phyloP scores from a whole-genome alignment of 2,888 invertebrate genomes.

The Ophion ellenae region DNA sequence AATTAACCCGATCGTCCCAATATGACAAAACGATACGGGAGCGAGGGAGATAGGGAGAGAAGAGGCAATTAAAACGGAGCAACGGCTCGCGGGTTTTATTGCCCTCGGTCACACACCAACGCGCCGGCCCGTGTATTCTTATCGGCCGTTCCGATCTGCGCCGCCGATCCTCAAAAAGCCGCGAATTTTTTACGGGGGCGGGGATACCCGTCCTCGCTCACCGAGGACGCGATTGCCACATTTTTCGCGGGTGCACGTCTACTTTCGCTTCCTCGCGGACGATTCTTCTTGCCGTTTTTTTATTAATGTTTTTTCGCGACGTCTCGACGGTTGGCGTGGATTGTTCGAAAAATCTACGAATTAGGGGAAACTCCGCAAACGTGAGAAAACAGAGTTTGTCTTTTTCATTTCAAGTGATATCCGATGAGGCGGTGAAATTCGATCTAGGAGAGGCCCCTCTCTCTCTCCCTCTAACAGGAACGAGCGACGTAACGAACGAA shows the following conservation, averaged over 20 bases:
- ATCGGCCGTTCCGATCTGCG: constrained; percentile 56
- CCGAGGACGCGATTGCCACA: constrained; percentile 11
- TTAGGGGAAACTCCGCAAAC: too few species aligned
- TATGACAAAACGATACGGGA: constrained; percentile 51
- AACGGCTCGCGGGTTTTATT: constrained; percentile 55
- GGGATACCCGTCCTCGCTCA: too few species aligned
- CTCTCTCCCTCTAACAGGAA: neutral
- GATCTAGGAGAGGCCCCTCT: neutral
- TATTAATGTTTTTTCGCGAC: neutral
- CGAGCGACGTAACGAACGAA: constrained; percentile 48
- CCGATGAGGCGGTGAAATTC: too few species aligned
- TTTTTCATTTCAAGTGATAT: too few species aligned
- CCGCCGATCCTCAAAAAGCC: constrained; percentile 2
- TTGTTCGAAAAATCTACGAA: too few species aligned
- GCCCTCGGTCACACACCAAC: constrained; percentile 40
- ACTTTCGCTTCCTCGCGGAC: constrained; percentile 18
- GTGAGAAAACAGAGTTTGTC: too few species aligned
- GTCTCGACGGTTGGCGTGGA: neutral
- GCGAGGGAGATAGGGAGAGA: constrained; percentile 22
- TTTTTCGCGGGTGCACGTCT: constrained; percentile 9
- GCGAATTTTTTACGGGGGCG: too few species aligned
- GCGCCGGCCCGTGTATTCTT: constrained; percentile 44
- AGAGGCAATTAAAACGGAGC: constrained; percentile 64
- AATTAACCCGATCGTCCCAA: constrained; percentile 64
- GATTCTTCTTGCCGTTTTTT: neutral